phyloP scores from a whole-genome alignment of 2,113 vertebrate species.

The Leptodactylus fuscus region DNA sequence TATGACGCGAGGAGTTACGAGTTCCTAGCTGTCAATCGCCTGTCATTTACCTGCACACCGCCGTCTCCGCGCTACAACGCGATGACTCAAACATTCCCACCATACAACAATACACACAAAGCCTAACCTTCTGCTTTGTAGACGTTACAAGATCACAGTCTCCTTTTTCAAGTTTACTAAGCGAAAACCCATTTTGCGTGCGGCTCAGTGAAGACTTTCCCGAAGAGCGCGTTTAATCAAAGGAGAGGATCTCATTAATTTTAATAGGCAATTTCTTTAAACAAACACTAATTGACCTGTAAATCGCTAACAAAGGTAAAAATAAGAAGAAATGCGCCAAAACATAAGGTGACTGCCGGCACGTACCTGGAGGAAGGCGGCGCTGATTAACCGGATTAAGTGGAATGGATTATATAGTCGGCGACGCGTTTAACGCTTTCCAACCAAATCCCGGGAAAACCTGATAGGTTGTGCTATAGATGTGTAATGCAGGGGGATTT shows the following conservation, averaged over 20 bases:
- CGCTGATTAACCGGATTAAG: neutral
- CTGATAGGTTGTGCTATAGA: neutral
- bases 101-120: neutral
- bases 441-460: neutral
- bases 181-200: neutral
- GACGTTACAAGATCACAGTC: slow-evolving; percentile 8
- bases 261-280: slow-evolving; percentile 35
- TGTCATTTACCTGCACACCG: too few relatives aligned
- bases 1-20: too few relatives aligned
- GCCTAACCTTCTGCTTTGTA: neutral
- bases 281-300: slow-evolving; percentile 32
- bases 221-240: slow-evolving; percentile 15
- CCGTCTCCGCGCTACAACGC: too few relatives aligned
- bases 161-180: too few relatives aligned
- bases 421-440: neutral
- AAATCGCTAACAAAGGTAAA: slow-evolving; percentile 3
- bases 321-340: neutral
- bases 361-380: neutral
- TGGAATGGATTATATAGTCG: neutral
- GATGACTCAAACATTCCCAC: neutral
- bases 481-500: neutral
- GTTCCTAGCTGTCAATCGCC: too few relatives aligned
- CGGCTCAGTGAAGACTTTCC: neutral
- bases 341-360: neutral
- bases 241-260: slow-evolving; percentile 42